phyloP scores from a whole-genome alignment of 2,113 vertebrate genomes.

The Alligator mississippiensis region DNA sequence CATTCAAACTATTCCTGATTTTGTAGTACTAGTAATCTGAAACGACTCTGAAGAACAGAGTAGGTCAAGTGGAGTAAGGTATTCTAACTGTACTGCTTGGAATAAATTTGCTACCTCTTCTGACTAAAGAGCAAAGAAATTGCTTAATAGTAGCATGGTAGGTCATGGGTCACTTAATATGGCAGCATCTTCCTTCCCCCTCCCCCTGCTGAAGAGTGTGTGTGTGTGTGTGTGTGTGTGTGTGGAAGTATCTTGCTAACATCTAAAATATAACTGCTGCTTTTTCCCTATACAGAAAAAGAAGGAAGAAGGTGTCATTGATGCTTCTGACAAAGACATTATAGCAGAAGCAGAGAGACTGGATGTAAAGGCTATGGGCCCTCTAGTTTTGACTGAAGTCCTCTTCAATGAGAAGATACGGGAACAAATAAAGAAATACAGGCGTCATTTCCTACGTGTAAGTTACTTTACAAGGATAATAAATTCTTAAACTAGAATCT shows the following conservation, averaged over 20 bases:
- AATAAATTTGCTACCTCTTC: too few relatives aligned
- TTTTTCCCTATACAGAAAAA: slow-evolving; percentile 82
- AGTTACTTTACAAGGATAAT: slow-evolving; percentile 29
- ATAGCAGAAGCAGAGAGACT: slow-evolving; percentile 96
- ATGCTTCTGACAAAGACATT: slow-evolving; percentile 93
- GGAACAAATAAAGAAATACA: slow-evolving; percentile 97
- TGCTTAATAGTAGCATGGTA: too few relatives aligned
- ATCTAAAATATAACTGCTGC: background rate
- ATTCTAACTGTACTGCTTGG: too few relatives aligned
- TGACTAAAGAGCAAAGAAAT: too few relatives aligned
- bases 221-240: too few relatives aligned
- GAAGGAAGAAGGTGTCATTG: slow-evolving; percentile 92
- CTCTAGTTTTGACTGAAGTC: slow-evolving; percentile 96
- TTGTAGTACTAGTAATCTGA: too few relatives aligned
- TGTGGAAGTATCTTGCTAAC: background rate
- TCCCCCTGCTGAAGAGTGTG: background rate
- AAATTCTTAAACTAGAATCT: too few relatives aligned
- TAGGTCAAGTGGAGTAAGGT: too few relatives aligned
- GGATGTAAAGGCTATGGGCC: slow-evolving; percentile 97
- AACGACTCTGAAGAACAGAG: too few relatives aligned
- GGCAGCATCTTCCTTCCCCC: background rate
- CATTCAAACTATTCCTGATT: background rate
- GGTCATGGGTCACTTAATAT: background rate
- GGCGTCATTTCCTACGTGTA: slow-evolving; percentile 95
- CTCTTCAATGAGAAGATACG: slow-evolving; percentile 95